Evolutionary conservation across 2,113 vertebrate species (phyloP), one percentile per base, ranked within the genome.

Genomic region (Macrotus californicus): DNA sequence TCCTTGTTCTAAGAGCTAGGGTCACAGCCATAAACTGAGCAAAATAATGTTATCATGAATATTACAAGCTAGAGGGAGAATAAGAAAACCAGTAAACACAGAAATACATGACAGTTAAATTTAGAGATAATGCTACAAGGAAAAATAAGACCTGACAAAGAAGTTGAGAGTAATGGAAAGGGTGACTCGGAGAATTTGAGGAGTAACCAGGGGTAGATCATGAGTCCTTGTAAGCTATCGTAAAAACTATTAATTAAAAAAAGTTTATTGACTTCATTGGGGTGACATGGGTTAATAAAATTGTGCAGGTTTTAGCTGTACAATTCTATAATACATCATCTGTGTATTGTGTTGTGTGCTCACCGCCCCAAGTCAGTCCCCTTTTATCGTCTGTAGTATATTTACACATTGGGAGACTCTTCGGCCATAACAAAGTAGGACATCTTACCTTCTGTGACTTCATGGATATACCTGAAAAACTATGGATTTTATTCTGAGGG

Each of bases 181-280:
- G 18, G 52, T 50, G 8, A 26, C 48, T 13, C 50, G 2, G 2
- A 50, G 14, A 67, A 64, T 36, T 31, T 81, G 76, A 69, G 36
- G 3, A 50, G 10, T 39, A 77, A 34, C 31, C 31, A 26, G 3
- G 1, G 0, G 0, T 24, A 50, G 36, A 10, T 41, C 5, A 12
- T 34, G 18, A 81, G 11, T 76, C 10, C 15, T 56, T 66, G 15
- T 6, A 59, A 92, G 31, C 29, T 31, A 31, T n/a, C 2, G 10
- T 61, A 50, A 75, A 50, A 84, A 87, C 12, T 50, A 39, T 39
- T 21, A 39, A 72, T 73, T 39, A 4, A 19, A 21, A 69, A 39
- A 69, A 3, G 7, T 67, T 19, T 19, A 67, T 67, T 67, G n/a
- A 69, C 19, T 39, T 21, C 22, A 39, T 70, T 70, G 36, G n/a